Base-by-base conservation (phyloP, 2,888 invertebrate genomes). In the Hirtodrosophila alboralis region DNA sequence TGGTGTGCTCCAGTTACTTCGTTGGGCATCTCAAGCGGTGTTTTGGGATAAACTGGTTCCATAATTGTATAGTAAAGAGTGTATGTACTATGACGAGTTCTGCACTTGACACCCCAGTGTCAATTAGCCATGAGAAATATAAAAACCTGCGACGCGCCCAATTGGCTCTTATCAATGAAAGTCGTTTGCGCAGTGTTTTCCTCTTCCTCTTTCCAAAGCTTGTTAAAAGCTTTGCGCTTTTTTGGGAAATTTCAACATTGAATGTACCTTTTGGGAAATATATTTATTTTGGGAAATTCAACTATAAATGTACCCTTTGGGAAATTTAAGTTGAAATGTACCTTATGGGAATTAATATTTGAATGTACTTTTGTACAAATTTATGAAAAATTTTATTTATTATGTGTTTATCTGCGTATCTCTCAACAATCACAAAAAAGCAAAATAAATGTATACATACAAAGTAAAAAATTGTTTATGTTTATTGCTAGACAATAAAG, bases 91-190 rank as follows among this genome's bases (percentile, higher is more conserved):
- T 65, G 68, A 68, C 75, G 33, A 67, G 60, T 67, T 51, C 45
- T 45, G 2, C 69, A 28, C 40, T 27, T 27, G 30, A 14, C 36
- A 14, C 28, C 14, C 33, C 38, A 66, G 43, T 27, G 37, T 18
- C 28, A 44, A 58, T 33, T 45, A 52, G 23, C 48, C 45, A 23
- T 49, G 26, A 52, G 68, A 37, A 23, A 23, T 12, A 9, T n/a
- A 26, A 34, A 34, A 26, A 27, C 14, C 16, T 10, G 18, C 37
- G 37, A 53, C 53, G 51, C 37, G 12, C 31, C 52, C 66, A 52
- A 44, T 63, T 5, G 43, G 21, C 27, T 37, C 65, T 86, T 79
- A 78, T 78, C 78, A 78, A 61, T 51, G 23, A 71, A 83, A 64
- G 58, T 57, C 76, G 43, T 53, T 64, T 38, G 38, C 40, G 28